A percentile compares a stretch with the other conserved stretches of the same genome.
These are phyloP conservation scores for Streptopelia turtur DNA, from an alignment of 2,797 vertebrate genomes.

Conservation along the genomic window DNA sequence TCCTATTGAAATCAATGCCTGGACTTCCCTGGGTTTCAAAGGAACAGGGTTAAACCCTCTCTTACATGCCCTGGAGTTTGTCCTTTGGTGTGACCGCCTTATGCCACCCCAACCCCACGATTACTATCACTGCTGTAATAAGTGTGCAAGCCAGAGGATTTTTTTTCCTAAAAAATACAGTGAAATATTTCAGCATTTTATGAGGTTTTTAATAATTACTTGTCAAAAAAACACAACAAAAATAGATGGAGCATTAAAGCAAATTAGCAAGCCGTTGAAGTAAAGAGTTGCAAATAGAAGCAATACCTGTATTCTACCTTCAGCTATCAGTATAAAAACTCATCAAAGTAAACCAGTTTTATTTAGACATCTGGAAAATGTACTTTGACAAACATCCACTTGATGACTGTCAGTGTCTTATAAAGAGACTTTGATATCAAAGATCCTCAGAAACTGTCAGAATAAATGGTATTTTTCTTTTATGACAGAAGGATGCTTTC, in stretches of 20 bases:
- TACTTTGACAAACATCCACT: slow-evolving; percentile 73
- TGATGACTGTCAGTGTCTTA: slow-evolving; percentile 73
- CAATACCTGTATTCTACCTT: slow-evolving; percentile 1
- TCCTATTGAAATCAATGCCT: not conserved
- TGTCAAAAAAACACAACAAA: slow-evolving; percentile 37
- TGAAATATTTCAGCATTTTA: not conserved
- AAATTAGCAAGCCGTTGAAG: slow-evolving; percentile 39
- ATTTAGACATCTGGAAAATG: slow-evolving; percentile 78
- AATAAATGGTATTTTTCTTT: slow-evolving; percentile 54
- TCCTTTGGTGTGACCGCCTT: not conserved
- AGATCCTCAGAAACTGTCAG: slow-evolving; percentile 70
- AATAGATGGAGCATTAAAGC: slow-evolving; percentile 46
- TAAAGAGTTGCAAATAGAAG: slow-evolving; percentile 61
- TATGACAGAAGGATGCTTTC: slow-evolving; percentile 61
- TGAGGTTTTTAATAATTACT: slow-evolving; percentile 47
- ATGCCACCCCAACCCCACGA: not conserved
- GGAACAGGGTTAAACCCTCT: not conserved
- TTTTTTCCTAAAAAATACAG: not conserved
- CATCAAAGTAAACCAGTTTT: slow-evolving; percentile 74
- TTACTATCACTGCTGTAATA: not conserved
- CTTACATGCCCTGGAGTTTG: not conserved
- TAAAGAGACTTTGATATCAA: slow-evolving; percentile 75
- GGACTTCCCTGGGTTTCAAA: not conserved
- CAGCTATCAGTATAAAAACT: slow-evolving; percentile 63
- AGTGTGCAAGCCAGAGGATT: not conserved